Base-by-base conservation (phyloP, 2,888 invertebrate species). In the Biston stratarius region DNA sequence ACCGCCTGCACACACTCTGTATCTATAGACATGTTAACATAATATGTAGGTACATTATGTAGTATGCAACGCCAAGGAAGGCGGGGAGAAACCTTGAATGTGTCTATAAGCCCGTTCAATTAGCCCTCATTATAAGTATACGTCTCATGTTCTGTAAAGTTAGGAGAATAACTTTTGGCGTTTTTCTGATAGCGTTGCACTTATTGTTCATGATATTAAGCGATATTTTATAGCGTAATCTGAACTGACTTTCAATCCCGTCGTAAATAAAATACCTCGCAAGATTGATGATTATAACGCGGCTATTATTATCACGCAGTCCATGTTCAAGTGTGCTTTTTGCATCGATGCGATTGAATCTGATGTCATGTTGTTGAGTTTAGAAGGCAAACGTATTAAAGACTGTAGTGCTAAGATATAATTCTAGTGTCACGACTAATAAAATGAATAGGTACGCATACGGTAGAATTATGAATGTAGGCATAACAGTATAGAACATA, bases 231-330 rank as follows among this genome's bases (percentile, higher is more conserved):
- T 55, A 24, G 55, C 42, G 24, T 40, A 55, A 15, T 55, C 15
- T 42, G 55, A 42, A 55, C 6, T 11, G 40, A 2, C 40, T 24
- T 24, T 62, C 49, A 60, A 49, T 62, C 67, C 47, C 59, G 67
- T 67, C 63, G 63, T 67, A 67, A 67, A 67, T 63, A 63, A 67
- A 67, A 67, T 60, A 63, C 67, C 63, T 49, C 48, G 59, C 44
- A 51, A 63, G 63, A 67, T 67, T 67, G 63, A 63, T 67, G 67
- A 15, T 56, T 55, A 38, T 11, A 51, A 67, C 55, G 60, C 45
- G 49, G 56, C 63, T 63, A 67, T 60, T 62, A 62, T 57, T 58
- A 67, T 34, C 61, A 67, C 53, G 53, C 45, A 52, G 55, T 40
- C 61, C 45, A 57, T 62, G 58, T 62, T 67, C 47, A 61, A 62